Conservation (phyloP, 2,797 vertebrate genomes). For the Podarcis siculus region DNA sequence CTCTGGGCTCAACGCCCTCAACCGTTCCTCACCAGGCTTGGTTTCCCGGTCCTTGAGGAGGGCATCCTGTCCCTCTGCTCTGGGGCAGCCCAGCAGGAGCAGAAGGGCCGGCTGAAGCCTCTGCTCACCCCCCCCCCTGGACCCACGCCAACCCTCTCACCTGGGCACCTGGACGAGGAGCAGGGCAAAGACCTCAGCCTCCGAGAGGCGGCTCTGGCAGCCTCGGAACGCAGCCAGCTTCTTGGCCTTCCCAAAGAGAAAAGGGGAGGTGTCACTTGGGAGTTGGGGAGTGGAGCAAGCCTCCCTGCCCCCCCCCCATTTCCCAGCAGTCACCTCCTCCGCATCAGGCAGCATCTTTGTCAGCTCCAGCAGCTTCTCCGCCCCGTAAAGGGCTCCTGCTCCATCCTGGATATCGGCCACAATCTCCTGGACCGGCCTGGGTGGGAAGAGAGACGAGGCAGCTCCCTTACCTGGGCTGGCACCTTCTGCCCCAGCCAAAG, state of each 20-base stretch:
- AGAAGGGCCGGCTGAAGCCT: too few relatives aligned
- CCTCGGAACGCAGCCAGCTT: slow-evolving; percentile 78
- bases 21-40: too few relatives aligned
- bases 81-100: not conserved
- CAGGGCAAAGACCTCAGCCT: slow-evolving; percentile 84
- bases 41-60: too few relatives aligned
- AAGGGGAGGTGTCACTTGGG: too few relatives aligned
- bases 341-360: slow-evolving; percentile 82
- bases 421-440: slow-evolving; percentile 79
- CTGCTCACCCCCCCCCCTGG: fast-evolving
- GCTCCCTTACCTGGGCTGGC: not conserved
- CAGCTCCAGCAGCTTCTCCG: slow-evolving; percentile 82
- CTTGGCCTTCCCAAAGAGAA: slow-evolving; percentile 69
- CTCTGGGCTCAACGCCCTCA: too few relatives aligned
- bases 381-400: slow-evolving; percentile 69
- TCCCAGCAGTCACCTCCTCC: slow-evolving; percentile 74
- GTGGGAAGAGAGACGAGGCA: slow-evolving; percentile 35
- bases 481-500: not conserved
- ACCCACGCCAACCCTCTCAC: slow-evolving; percentile 61
- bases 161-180: slow-evolving; percentile 80
- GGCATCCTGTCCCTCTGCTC: not conserved
- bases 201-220: slow-evolving; percentile 74
- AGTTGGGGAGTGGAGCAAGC: too few relatives aligned
- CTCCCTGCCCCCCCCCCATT: fast-evolving
- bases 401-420: slow-evolving; percentile 79